A percentile compares a stretch with the other conserved stretches of the same genome.
These are phyloP conservation scores for Tinea pellionella DNA, from an alignment of 2,888 invertebrate species.

Conservation along the genomic window DNA sequence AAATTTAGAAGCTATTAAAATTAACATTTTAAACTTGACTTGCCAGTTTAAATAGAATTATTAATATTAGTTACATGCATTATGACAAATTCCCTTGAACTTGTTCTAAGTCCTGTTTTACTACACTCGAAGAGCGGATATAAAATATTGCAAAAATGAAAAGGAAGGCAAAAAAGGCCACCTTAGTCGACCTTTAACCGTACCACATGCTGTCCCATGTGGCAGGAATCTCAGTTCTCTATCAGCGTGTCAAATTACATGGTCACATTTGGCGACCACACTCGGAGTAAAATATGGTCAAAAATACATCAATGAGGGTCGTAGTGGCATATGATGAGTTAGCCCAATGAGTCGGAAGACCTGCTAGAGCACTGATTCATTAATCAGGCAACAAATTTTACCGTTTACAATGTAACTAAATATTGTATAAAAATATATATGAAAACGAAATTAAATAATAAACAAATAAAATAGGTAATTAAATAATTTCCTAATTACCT, in stretches of 20 bases:
- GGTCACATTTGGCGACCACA: conserved; percentile 45
- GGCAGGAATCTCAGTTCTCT: conserved; percentile 49
- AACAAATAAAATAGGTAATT: too few species aligned
- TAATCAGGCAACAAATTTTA: conserved; percentile 14
- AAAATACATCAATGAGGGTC: conserved; percentile 44
- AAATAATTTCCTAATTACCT: too few species aligned
- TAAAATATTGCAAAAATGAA: neutral
- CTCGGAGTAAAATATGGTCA: conserved; percentile 29
- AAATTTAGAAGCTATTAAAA: neutral
- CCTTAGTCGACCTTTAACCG: conserved; percentile 52
- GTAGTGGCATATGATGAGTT: conserved; percentile 29
- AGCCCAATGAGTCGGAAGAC: conserved; percentile 29
- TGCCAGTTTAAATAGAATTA: neutral
- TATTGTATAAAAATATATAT: too few species aligned
- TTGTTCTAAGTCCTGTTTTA: too few species aligned
- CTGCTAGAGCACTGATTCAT: conserved; percentile 28
- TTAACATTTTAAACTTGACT: neutral
- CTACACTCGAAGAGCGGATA: too few species aligned
- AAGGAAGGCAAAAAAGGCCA: conserved; percentile 42
- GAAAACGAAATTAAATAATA: too few species aligned
- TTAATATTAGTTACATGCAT: neutral
- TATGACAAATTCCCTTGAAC: too few species aligned
- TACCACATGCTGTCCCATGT: conserved; percentile 35
- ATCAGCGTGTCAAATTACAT: conserved; percentile 41
- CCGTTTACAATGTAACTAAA: neutral